Evolutionary conservation across 1,140 invertebrate species (phyloP).

Genomic region (Platorchestia sp.): DNA sequence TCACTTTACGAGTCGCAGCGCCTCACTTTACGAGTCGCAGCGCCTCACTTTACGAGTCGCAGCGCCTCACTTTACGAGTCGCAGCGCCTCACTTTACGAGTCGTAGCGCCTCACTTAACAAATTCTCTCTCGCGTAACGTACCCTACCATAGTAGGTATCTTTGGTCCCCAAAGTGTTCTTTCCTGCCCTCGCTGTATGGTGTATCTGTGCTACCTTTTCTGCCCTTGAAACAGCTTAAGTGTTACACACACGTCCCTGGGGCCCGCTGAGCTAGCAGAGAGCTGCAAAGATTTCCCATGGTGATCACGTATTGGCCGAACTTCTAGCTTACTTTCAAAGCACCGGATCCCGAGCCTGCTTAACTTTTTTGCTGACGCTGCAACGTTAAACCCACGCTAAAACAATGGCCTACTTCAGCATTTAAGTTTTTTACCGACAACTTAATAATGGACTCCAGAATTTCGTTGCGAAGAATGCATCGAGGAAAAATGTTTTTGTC

Average conservation of each 20-base stretch:
- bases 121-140: too few species aligned
- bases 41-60: too few species aligned
- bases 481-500: neutral
- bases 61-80: too few species aligned
- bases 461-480: neutral
- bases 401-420: conserved; percentile 33
- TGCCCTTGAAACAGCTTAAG: neutral
- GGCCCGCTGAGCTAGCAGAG: neutral
- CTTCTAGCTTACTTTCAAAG: neutral
- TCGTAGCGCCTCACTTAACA: too few species aligned
- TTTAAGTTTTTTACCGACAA: conserved; percentile 10
- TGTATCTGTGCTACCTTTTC: neutral
- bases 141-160: neutral
- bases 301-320: neutral
- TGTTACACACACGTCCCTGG: neutral
- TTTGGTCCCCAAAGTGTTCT: neutral
- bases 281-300: neutral
- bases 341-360: conserved; percentile 15
- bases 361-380: conserved; percentile 39
- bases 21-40: too few species aligned
- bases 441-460: neutral
- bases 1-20: too few species aligned
- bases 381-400: conserved; percentile 30
- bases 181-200: neutral
- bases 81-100: too few species aligned